A percentile compares a stretch with the other conserved stretches of the same genome.
Conservation (phyloP, 1,140 invertebrate species). For the Ectropis grisescens region DNA sequence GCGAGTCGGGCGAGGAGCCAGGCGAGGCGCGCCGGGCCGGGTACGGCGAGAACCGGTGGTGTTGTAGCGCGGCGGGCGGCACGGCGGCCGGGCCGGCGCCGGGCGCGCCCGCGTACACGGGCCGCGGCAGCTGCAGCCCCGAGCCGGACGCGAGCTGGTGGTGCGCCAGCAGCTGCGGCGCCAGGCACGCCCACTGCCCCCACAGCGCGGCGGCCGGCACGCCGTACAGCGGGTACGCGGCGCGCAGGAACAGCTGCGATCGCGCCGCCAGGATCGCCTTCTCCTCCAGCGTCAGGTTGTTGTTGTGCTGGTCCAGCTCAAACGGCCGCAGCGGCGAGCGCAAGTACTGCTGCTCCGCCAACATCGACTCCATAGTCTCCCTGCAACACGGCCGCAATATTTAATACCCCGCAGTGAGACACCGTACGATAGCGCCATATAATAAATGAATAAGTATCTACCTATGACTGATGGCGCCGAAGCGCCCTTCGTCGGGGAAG, state of each 20-base stretch:
- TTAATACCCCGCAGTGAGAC: background rate
- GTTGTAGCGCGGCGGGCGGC: conserved; percentile 31
- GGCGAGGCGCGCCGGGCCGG: conserved; percentile 59
- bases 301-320: conserved; percentile 79
- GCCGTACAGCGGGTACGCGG: conserved; percentile 75
- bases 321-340: conserved; percentile 81
- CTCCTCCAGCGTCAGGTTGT: conserved; percentile 81
- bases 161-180: conserved; percentile 69
- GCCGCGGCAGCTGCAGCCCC: conserved; percentile 65
- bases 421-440: background rate
- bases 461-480: conserved; percentile 57
- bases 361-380: conserved; percentile 87
- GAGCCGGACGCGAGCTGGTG: conserved; percentile 62
- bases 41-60: conserved; percentile 73
- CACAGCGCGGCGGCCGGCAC: conserved; percentile 70
- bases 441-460: conserved; percentile 34
- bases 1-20: conserved; percentile 69
- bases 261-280: conserved; percentile 80
- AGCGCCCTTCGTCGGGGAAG: conserved; percentile 60
- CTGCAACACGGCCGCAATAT: conserved; percentile 58
- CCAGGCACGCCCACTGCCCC: conserved; percentile 75
- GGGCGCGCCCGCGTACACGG: conserved; percentile 62
- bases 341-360: conserved; percentile 82
- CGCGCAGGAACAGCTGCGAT: conserved; percentile 76
- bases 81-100: conserved; percentile 41